Evolutionary conservation across 2,797 vertebrate species (phyloP).

Genomic region (Acanthis flammea): DNA sequence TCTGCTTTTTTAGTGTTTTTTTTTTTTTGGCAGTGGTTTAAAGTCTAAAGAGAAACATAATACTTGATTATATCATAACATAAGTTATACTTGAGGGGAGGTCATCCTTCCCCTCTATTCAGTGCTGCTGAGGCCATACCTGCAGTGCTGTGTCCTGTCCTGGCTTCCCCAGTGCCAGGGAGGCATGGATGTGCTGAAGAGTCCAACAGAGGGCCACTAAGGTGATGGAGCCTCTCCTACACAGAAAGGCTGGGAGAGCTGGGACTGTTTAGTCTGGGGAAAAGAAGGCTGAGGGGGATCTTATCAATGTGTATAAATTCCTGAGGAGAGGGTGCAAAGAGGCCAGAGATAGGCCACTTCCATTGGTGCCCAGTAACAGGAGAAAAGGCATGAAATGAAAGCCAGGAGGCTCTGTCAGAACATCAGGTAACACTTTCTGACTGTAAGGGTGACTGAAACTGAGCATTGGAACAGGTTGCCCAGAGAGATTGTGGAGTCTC

Average conservation of each 20-base stretch:
- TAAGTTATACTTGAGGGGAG: not conserved
- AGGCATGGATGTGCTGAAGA: not conserved
- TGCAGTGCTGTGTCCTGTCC: not conserved
- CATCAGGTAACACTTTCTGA: not conserved
- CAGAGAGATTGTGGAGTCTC: not conserved
- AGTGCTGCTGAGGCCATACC: no score
- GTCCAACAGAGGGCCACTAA: not conserved
- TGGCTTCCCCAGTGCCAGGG: not conserved
- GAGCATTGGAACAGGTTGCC: not conserved
- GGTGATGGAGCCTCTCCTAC: not conserved
- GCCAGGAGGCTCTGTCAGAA: not conserved
- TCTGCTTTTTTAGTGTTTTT: not conserved
- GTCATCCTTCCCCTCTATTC: not conserved
- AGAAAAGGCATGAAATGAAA: not conserved
- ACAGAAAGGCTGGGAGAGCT: not conserved
- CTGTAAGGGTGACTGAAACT: not conserved
- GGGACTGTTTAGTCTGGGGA: not conserved
- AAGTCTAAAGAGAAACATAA: not conserved
- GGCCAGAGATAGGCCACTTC: not conserved
- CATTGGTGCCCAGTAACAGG: not conserved
- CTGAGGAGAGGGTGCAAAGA: not conserved
- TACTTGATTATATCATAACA: not conserved
- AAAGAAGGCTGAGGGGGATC: not conserved
- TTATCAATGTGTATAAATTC: not conserved
- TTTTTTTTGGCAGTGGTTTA: not conserved